Percentiles rank a stretch among this genome's conserved stretches.
Conservation (phyloP, 2,888 invertebrate genomes). For the Chrysotoxum bicinctum region DNA sequence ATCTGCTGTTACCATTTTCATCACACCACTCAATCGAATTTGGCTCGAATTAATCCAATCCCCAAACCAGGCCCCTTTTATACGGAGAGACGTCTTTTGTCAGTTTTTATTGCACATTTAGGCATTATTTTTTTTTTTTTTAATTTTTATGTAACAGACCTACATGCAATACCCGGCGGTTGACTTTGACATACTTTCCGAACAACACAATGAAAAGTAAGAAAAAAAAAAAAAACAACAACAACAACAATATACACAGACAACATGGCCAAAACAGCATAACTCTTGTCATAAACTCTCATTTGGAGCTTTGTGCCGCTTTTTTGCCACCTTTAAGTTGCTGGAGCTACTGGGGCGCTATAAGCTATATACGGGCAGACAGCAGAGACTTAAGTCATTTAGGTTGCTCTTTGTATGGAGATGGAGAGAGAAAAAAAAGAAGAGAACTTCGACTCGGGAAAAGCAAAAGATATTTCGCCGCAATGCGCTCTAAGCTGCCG, state of each 20-base stretch:
- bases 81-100: constrained; percentile 61
- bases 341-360: constrained; percentile 3
- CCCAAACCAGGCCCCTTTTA: constrained; percentile 54
- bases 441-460: constrained; percentile 32
- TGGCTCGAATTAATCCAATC: constrained; percentile 17
- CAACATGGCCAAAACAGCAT: constrained; percentile 42
- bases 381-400: constrained; percentile 28
- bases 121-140: constrained; percentile 53
- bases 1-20: constrained; percentile 48
- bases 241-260: constrained; percentile 3
- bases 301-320: constrained; percentile 55
- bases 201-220: constrained; percentile 43
- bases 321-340: constrained; percentile 39
- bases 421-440: constrained; percentile 19
- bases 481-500: constrained; percentile 58
- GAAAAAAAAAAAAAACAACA: not conserved
- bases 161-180: constrained; percentile 68
- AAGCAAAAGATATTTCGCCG: constrained; percentile 43
- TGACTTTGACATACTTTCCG: constrained; percentile 72
- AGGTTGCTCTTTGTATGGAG: constrained; percentile 57
- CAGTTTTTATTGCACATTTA: constrained; percentile 68
- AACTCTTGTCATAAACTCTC: constrained; percentile 47
- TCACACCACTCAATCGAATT: constrained; percentile 16
- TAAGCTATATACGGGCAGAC: constrained; percentile 34
- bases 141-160: constrained; percentile 69